These are phyloP conservation scores for Phymastichus coffea DNA, from an alignment of 1,140 invertebrate species.

Conservation along the genomic window DNA sequence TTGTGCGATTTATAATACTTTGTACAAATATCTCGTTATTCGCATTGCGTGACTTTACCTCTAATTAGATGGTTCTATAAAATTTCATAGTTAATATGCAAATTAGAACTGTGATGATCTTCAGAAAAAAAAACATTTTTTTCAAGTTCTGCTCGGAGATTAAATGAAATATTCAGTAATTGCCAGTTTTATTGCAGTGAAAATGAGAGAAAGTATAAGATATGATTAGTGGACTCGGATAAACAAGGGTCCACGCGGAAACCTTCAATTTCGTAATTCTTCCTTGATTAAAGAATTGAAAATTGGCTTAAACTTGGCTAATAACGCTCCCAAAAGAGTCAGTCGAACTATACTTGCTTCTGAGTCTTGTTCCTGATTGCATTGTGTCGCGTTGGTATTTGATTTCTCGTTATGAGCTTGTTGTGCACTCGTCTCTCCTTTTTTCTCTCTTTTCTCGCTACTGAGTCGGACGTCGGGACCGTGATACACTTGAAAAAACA, in stretches of 20 bases:
- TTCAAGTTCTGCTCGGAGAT: neutral
- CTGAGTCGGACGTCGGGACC: constrained; percentile 50
- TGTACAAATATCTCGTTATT: constrained; percentile 21
- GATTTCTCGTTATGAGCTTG: too few relatives aligned
- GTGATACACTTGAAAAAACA: constrained; percentile 29
- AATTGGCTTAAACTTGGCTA: constrained; percentile 3
- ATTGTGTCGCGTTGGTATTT: constrained; percentile 9
- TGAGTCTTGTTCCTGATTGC: constrained; percentile 21
- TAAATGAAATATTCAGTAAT: neutral
- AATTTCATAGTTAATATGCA: constrained; percentile 1
- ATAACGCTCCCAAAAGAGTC: constrained; percentile 23
- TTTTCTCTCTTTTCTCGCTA: constrained; percentile 32
- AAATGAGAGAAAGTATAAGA: neutral
- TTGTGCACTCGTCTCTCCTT: neutral
- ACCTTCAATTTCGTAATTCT: neutral
- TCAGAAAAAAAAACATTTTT: neutral
- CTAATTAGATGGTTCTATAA: neutral
- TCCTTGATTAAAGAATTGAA: neutral
- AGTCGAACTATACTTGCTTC: constrained; percentile 13
- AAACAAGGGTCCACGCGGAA: constrained; percentile 12
- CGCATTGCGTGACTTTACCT: constrained; percentile 21
- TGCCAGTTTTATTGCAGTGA: neutral
- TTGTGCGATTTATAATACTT: constrained; percentile 26
- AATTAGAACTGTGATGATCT: neutral
- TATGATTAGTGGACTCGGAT: neutral